phyloP scores from a whole-genome alignment of 2,888 invertebrate genomes.

The Andrena chrysosceles region DNA sequence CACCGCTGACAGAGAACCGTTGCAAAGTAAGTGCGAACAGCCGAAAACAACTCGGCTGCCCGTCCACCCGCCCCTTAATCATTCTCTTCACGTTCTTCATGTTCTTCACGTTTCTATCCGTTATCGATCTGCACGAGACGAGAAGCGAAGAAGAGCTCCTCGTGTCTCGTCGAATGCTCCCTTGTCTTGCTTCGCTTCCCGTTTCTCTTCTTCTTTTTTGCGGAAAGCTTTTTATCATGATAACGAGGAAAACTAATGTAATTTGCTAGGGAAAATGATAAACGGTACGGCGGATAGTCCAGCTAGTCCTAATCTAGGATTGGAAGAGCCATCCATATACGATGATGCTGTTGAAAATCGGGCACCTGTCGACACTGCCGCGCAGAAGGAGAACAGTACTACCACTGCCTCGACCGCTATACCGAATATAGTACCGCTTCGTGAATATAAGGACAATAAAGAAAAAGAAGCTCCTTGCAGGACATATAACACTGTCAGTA shows the following conservation, averaged over 20 bases:
- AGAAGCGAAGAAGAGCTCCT: background rate
- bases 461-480: conserved; percentile 80
- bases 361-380: conserved; percentile 74
- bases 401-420: conserved; percentile 73
- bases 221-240: background rate
- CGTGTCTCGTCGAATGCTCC: too few relatives aligned
- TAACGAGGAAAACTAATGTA: conserved; percentile 5
- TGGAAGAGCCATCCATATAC: conserved; percentile 92
- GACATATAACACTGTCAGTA: conserved; percentile 86
- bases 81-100: background rate
- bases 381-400: conserved; percentile 75
- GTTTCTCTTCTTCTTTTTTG: background rate
- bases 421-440: conserved; percentile 72
- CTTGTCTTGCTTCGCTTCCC: background rate
- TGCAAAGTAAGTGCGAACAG: conserved; percentile 77
- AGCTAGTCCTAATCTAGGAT: conserved; percentile 86
- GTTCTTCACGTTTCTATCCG: background rate
- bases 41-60: too few relatives aligned
- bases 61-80: background rate
- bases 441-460: conserved; percentile 79
- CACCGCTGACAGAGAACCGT: conserved; percentile 82
- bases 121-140: background rate
- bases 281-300: conserved; percentile 83
- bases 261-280: conserved; percentile 78
- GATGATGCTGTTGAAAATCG: conserved; percentile 92